Percentiles rank a stretch among this genome's conserved stretches.
Evolutionary conservation across 2,797 vertebrate genomes (phyloP).

Genomic region (Lindbergichthys nudifrons): DNA sequence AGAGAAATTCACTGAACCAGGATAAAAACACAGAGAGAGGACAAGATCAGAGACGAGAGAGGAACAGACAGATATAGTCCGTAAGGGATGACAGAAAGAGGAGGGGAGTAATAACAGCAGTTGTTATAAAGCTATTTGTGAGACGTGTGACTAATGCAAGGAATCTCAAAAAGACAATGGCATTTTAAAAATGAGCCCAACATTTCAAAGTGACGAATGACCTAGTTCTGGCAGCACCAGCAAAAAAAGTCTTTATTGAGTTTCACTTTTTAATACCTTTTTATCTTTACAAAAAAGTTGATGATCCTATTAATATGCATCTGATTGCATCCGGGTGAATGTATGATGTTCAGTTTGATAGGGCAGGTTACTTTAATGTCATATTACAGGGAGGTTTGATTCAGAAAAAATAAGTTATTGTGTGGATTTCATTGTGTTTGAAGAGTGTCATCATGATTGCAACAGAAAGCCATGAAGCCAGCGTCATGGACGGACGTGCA

Average conservation of each 20-base stretch:
- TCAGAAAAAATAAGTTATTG: neutral
- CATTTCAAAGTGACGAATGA: conserved; percentile 29
- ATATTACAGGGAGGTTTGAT: neutral
- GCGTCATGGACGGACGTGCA: neutral
- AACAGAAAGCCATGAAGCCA: neutral
- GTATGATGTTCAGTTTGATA: neutral
- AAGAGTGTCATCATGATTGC: neutral
- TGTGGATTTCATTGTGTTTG: neutral
- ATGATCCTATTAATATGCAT: neutral
- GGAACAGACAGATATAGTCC: neutral
- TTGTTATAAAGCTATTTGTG: neutral
- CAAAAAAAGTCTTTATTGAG: conserved; percentile 15
- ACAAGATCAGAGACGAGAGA: neutral
- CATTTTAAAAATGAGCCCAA: conserved; percentile 4
- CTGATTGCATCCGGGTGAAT: neutral
- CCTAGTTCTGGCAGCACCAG: neutral
- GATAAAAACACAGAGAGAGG: neutral
- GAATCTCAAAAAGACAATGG: conserved; percentile 25
- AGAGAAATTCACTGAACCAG: neutral
- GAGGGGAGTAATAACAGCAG: neutral
- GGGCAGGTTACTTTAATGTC: neutral
- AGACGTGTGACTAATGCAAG: conserved; percentile 12
- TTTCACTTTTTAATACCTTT: neutral
- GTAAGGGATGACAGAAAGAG: neutral
- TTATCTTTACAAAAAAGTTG: too few species aligned